Conservation (phyloP, 2,888 invertebrate genomes). For the Eremobia ochroleuca region DNA sequence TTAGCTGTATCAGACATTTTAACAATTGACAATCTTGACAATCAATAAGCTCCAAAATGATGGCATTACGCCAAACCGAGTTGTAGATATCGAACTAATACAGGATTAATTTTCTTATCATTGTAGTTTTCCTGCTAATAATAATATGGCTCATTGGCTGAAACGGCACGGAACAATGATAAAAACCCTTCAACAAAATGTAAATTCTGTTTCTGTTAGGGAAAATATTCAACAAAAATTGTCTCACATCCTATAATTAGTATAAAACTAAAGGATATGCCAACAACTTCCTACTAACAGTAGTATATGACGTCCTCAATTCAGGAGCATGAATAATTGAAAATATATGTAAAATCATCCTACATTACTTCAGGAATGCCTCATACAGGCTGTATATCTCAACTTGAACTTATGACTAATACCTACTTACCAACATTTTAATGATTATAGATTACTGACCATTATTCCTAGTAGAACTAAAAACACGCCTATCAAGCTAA, state of each 20-base stretch:
- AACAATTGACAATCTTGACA: too few species aligned
- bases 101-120: slow-evolving; percentile 62
- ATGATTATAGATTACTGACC: slow-evolving; percentile 17
- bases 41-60: slow-evolving; percentile 56
- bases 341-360: slow-evolving; percentile 5
- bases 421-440: slow-evolving; percentile 11
- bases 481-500: slow-evolving; percentile 17
- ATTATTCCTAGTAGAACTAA: slow-evolving; percentile 14
- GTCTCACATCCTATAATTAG: slow-evolving; percentile 33
- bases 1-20: slow-evolving; percentile 58
- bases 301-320: slow-evolving; percentile 25
- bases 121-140: slow-evolving; percentile 54
- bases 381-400: background rate
- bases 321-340: slow-evolving; percentile 10
- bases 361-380: slow-evolving; percentile 19
- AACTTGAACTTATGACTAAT: slow-evolving; percentile 35
- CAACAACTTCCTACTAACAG: slow-evolving; percentile 36
- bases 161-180: slow-evolving; percentile 20
- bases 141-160: slow-evolving; percentile 34
- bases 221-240: slow-evolving; percentile 45
- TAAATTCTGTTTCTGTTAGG: slow-evolving; percentile 9
- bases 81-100: slow-evolving; percentile 39
- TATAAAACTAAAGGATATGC: slow-evolving; percentile 18
- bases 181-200: background rate
- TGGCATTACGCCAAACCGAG: slow-evolving; percentile 47